Evolutionary conservation across 2,113 vertebrate genomes (phyloP).

Genomic region (Chroicocephalus ridibundus): DNA sequence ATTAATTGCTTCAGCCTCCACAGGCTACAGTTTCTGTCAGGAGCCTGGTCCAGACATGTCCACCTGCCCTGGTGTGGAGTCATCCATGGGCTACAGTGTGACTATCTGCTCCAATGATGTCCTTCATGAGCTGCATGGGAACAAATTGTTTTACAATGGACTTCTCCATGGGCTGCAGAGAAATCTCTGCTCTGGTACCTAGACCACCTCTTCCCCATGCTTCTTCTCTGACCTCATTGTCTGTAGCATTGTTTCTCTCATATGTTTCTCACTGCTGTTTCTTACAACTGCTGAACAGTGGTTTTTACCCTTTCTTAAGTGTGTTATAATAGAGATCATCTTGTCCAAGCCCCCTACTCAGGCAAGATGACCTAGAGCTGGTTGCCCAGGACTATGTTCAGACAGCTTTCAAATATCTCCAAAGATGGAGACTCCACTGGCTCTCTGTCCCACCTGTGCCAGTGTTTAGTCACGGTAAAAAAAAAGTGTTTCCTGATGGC

Average conservation of each 20-base stretch:
- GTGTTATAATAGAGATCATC: neutral
- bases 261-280: neutral
- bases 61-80: neutral
- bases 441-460: neutral
- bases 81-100: neutral
- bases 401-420: neutral
- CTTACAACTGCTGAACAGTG: neutral
- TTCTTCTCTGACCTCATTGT: neutral
- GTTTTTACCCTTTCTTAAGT: neutral
- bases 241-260: neutral
- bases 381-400: neutral
- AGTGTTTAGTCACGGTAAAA: neutral
- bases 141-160: neutral
- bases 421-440: too few species aligned
- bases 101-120: neutral
- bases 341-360: neutral
- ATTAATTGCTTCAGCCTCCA: neutral
- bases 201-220: neutral
- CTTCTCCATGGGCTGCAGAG: neutral
- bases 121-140: neutral
- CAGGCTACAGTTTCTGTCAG: neutral
- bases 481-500: neutral
- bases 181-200: neutral
- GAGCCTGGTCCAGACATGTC: too few species aligned
- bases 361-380: neutral